Evolutionary conservation across 2,113 vertebrate species (phyloP), one percentile per base, ranked within the genome.

Genomic region (Hippolais icterina): DNA sequence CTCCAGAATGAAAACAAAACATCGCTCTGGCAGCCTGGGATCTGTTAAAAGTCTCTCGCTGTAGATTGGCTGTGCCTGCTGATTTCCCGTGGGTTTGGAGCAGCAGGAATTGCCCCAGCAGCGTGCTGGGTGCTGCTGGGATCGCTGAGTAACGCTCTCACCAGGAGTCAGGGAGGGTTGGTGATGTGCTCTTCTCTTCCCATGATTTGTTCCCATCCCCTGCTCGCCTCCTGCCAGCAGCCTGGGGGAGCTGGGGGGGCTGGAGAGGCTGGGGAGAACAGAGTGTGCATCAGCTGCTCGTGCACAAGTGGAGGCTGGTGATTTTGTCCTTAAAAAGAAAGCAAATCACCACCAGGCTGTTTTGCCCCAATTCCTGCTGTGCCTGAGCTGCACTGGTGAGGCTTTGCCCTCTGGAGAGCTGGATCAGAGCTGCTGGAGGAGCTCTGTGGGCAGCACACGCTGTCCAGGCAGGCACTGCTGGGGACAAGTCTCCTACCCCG

Each of bases 81-180:
- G 44, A 9, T 41, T 50, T 15, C 54, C 17, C 22, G 0, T 3
- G 21, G 22, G 0, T 16, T 41, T 29, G 16, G 44, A 52, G 59
- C 72, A 35, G 88, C 4, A 15, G 39, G 68, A 19, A 0, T 10
- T 57, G 66, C 7, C 33, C 46, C 91, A 5, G 70, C 3, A 77
- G 60, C 2, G 8, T n/a, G 27, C 27, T 27, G 46, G 63, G 25
- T 10, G 37, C 50, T 49, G 7, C 80, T 46, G 82, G 42, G 15
- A 57, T 35, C 0, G 3, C 63, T 16, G 42, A 47, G 7, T 17
- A 8, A 23, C 0, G 0, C n/a, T 39, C 53, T 46, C 31, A 4
- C 31, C 46, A 15, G 57, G 10, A 41, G 8, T 2, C 8, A 0
- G 39, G 33, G 44, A 56, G 77, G 23, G 7, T n/a, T 15, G 60